Percentiles rank a stretch among this genome's conserved stretches.
Evolutionary conservation across 2,888 invertebrate genomes (phyloP).

Genomic region (Acanthacorydalis orientalis): DNA sequence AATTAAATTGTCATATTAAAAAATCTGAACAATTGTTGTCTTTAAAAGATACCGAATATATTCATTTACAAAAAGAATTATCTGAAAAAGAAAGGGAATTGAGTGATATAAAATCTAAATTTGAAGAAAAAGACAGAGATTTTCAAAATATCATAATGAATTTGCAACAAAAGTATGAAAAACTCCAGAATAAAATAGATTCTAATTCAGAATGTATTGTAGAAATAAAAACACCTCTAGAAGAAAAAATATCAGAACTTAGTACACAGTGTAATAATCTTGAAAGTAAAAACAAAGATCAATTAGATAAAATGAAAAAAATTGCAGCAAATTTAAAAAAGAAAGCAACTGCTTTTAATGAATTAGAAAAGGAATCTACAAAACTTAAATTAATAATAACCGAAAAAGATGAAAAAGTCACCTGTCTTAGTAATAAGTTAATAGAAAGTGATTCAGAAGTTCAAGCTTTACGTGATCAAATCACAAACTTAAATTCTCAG

Average conservation of each 20-base stretch:
- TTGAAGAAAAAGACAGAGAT: constrained; percentile 27
- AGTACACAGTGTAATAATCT: constrained; percentile 25
- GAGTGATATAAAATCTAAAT: constrained; percentile 25
- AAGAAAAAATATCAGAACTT: constrained; percentile 23
- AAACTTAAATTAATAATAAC: constrained; percentile 17
- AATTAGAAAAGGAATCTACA: constrained; percentile 37
- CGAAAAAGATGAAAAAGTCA: constrained; percentile 17
- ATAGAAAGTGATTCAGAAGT: constrained; percentile 7
- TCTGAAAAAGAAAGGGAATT: constrained; percentile 18
- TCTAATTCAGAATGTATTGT: constrained; percentile 19
- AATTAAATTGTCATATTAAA: constrained; percentile 37
- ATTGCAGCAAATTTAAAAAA: constrained; percentile 61
- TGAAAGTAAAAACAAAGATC: constrained; percentile 47
- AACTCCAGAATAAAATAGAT: constrained; percentile 21
- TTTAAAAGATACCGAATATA: constrained; percentile 31
- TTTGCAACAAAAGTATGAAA: constrained; percentile 22
- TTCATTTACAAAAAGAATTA: constrained; percentile 27
- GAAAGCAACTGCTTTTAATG: constrained; percentile 43
- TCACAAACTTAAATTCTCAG: constrained; percentile 10
- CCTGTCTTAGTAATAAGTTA: background rate
- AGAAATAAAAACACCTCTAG: constrained; percentile 19
- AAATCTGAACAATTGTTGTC: constrained; percentile 31
- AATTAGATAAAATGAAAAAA: constrained; percentile 62
- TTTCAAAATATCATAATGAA: constrained; percentile 21
- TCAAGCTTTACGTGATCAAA: constrained; percentile 8